Percentiles rank a stretch among this genome's conserved stretches.
Conservation (phyloP, 2,888 invertebrate species). For the Heliconius charithonia region DNA sequence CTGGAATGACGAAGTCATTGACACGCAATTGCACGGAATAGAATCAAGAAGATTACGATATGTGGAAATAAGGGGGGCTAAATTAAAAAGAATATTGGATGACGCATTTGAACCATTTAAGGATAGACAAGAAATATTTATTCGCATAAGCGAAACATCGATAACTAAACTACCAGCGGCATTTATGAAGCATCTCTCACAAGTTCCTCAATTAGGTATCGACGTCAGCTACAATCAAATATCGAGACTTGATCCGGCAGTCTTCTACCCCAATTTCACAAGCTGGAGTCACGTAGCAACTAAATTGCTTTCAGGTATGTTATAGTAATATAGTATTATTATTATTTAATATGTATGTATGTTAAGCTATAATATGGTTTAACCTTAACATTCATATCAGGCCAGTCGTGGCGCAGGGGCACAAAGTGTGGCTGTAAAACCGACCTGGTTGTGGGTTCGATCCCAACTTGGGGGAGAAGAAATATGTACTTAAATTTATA, state of each 20-base stretch:
- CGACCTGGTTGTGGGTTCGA: no score
- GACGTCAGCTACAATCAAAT: conserved; percentile 93
- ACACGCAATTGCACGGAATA: conserved; percentile 89
- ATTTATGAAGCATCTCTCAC: conserved; percentile 89
- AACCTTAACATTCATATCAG: no score
- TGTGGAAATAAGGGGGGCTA: conserved; percentile 90
- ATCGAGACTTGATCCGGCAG: conserved; percentile 90
- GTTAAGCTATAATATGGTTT: no score
- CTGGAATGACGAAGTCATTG: conserved; percentile 88
- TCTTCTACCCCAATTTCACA: conserved; percentile 93
- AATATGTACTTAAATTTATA: no score
- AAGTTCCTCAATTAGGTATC: conserved; percentile 91
- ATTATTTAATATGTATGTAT: no score
- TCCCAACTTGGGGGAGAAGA: no score
- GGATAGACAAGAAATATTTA: conserved; percentile 89
- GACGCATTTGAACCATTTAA: conserved; percentile 90
- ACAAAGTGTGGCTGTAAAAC: no score
- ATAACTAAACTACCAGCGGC: conserved; percentile 91
- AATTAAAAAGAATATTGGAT: conserved; percentile 88
- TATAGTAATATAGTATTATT: conserved; percentile 24
- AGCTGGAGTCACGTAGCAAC: conserved; percentile 95
- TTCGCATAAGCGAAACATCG: conserved; percentile 90
- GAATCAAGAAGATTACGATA: conserved; percentile 91
- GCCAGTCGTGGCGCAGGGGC: no score
- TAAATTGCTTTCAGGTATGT: conserved; percentile 90